Evolutionary conservation across 2,888 invertebrate genomes (phyloP), one percentile per base, ranked within the genome.

Genomic region (Cryptocheilus praepositus): DNA sequence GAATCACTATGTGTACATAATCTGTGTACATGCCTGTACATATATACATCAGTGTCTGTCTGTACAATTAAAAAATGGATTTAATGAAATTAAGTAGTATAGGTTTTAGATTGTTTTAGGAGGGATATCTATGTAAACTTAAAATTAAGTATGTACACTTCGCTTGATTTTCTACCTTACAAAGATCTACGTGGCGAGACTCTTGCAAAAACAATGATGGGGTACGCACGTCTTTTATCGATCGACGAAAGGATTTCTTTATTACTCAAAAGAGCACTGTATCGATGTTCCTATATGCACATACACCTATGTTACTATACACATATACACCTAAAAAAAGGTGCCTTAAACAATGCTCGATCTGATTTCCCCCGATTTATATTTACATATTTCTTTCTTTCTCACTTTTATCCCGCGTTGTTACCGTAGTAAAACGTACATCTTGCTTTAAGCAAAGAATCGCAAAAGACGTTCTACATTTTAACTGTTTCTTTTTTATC

Each of bases 11-110:
- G 71, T 83, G 81, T 84, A 84, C 79, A 84, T 83, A 86, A 79
- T 71, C 64, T 74, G 77, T 85, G 83, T 85, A 86, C 82, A 86
- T 84, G 81, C 67, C 73, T 85, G 84, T 85, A 85, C 78, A 84
- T 82, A 83, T 69, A 80, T 64, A 79, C 72, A 75, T 75, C 74
- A 73, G 73, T 81, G 81, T 82, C 79, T 81, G 81, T 83, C 76
- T 74, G 83, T 75, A 80, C 74, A 79, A 80, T 73, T 80, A 76
- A 70, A 56, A 72, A 73, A 78, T 71, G 70, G 73, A 79, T 77
- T 81, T 79, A 79, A 75, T 59, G 73, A 72, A 64, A 76, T 74
- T 79, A 80, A 73, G 65, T 82, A 81, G 74, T 73, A 70, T 85
- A 84, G 78, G 76, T 74, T 81, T 83, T 79, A 80, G 81, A 73